Base-by-base conservation (phyloP, 1,140 invertebrate species). In the Drosophila rhopaloa region DNA sequence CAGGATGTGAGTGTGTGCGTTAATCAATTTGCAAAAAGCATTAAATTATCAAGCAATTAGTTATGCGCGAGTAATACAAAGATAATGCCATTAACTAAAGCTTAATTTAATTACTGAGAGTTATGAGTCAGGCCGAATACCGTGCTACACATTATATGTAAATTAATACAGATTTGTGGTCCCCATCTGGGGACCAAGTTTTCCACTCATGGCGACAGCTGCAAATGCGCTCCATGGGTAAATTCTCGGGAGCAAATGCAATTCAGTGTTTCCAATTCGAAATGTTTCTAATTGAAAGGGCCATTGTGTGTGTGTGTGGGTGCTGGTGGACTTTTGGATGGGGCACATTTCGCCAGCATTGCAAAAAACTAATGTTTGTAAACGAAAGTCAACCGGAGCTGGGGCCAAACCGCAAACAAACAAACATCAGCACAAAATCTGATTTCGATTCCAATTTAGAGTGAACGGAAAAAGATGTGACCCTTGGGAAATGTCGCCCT, bases 241-340 rank as follows among this genome's bases (percentile, higher is more conserved):
- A 62, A 35, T 75, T 19, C 62, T 76, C 19, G 16, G 27, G 37
- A 47, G 53, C 41, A 41, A 47, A 47, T 75, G 70, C 80, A 82
- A 51, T 51, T 57, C 65, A 71, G 27, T 70, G 61, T 54, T 60
- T 35, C n/a, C 48, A 32, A 32, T 35, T 32, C 54, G 58, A 77
- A 81, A 58, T 61, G 71, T 76, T 67, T 76, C 77, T 83, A 83
- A 83, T 76, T 83, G 81, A 83, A 83, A 61, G 76, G 32, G 27
- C 41, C 37, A 24, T 10, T 9, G 55, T 14, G 9, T 37, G 27
- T 37, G 27, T 27, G 13, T 27, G 14, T 66, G 27, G 29, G 47
- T 37, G 32, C 37, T 35, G 27, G 32, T 40, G 41, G 9, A 40
- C 16, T 61, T 48, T 59, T 19, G 35, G 32, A 6, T 66, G 14